phyloP scores from a whole-genome alignment of 2,113 vertebrate genomes.

The Empidonax alnorum region DNA sequence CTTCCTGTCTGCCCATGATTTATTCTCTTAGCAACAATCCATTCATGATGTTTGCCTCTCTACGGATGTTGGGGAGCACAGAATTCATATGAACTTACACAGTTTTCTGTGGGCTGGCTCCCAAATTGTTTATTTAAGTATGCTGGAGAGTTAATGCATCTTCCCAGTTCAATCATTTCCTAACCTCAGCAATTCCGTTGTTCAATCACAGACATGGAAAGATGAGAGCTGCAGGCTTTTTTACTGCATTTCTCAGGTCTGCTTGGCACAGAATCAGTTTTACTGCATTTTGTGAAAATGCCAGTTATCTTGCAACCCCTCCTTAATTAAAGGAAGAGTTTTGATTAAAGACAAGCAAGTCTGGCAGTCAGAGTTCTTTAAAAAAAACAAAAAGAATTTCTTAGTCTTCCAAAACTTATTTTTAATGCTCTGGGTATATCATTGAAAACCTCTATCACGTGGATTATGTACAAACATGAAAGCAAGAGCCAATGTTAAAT shows the following conservation, averaged over 20 bases:
- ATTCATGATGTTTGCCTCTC: background rate
- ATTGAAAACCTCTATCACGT: background rate
- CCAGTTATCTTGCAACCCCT: background rate
- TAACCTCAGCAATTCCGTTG: background rate
- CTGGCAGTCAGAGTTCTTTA: background rate
- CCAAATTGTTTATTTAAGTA: background rate
- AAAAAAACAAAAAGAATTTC: background rate
- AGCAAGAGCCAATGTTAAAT: background rate
- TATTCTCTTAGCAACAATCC: background rate
- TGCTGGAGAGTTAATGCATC: background rate
- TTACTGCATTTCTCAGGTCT: background rate
- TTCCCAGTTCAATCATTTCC: background rate
- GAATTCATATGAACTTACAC: background rate
- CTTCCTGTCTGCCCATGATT: fast-evolving
- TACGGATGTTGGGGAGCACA: background rate
- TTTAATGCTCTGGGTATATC: background rate
- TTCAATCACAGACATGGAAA: background rate
- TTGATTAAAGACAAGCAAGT: background rate
- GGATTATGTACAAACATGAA: background rate
- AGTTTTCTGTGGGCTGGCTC: background rate
- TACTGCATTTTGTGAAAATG: background rate
- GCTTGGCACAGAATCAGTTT: background rate
- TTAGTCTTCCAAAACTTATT: background rate
- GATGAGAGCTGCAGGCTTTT: background rate
- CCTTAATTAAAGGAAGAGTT: constrained; percentile 12